Conservation (phyloP, 2,888 invertebrate genomes). For the Drosophila austrosaltans region DNA sequence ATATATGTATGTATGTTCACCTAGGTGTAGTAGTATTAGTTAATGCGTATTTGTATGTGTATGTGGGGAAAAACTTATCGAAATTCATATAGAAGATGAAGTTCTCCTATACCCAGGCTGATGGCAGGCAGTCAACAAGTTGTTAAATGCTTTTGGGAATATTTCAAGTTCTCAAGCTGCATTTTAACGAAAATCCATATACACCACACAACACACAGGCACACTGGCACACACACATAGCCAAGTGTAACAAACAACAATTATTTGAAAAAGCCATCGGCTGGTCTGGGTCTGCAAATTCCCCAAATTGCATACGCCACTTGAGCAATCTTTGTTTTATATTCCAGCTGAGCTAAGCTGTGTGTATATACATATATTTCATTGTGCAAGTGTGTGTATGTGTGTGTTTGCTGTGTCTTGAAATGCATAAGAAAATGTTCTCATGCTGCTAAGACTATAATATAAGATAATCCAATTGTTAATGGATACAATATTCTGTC, state of each 20-base stretch:
- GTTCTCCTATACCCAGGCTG: background rate
- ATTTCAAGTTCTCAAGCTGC: constrained; percentile 11
- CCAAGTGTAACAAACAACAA: constrained; percentile 1
- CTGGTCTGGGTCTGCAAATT: constrained; percentile 5
- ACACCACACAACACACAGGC: background rate
- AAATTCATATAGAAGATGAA: constrained; percentile 1
- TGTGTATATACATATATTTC: background rate
- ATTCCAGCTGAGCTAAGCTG: background rate
- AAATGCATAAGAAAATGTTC: background rate
- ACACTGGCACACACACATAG: background rate
- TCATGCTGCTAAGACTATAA: background rate
- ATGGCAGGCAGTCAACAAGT: constrained; percentile 9
- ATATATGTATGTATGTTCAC: constrained; percentile 19
- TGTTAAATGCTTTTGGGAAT: constrained; percentile 25
- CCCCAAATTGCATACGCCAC: constrained; percentile 16
- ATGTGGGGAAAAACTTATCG: background rate
- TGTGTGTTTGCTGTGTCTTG: background rate
- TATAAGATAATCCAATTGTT: constrained; percentile 1
- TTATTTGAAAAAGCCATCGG: constrained; percentile 11
- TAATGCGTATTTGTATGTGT: background rate
- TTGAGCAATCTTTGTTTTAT: constrained; percentile 15
- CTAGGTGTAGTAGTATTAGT: constrained; percentile 19
- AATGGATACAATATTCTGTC: background rate
- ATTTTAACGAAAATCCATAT: constrained; percentile 1
- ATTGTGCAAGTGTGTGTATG: background rate